Base-by-base conservation (phyloP, 2,113 vertebrate species). In the Suncus etruscus region DNA sequence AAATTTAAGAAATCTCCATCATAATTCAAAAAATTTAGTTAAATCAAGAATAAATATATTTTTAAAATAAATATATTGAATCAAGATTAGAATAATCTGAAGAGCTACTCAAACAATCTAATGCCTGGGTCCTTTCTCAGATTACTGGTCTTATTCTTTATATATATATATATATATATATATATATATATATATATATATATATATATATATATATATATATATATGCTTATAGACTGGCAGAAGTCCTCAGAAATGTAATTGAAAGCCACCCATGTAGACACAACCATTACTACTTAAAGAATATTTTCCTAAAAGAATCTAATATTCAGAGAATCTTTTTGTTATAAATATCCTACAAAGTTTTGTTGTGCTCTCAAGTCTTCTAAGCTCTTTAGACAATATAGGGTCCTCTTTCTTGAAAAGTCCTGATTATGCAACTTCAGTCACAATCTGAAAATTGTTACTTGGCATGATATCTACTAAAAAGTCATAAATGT, bases 261-360 rank as follows among this genome's bases (percentile, higher is more conserved):
- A 20, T 61, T 61, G 58, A 6, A 61, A 61, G 22, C 58, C 18
- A 61, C 58, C 20, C 6, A 20, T 54, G 16, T 83, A 69, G 73
- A 72, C n/a, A 31, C 29, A 45, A 87, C 24, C 50, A 32, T 16
- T 73, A 48, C 6, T 51, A 63, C 66, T 8, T 32, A 47, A 58
- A 7, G 6, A 81, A 65, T 66, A 6, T 47, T 47, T 39, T 31
- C 39, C 7, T 6, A 1, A 0, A 16, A 85, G 82, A 72, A 39
- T 87, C 29, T 76, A 73, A 75, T 1, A 2, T 61, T 20, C 31
- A 87, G 50, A 90, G 66, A 84, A n/a, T 14, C 31, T 93, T n/a
- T 65, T 77, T 31, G 54, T 32, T 50, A 69, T 25, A 31, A 39
- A 14, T 6, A 39, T 6, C 12, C 10, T 32, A 1, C 1, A 51